A percentile compares a stretch with the other conserved stretches of the same genome.
Conservation (phyloP, 35 echinoderm and acorn worm genomes). For the Apostichopus californicus region DNA sequence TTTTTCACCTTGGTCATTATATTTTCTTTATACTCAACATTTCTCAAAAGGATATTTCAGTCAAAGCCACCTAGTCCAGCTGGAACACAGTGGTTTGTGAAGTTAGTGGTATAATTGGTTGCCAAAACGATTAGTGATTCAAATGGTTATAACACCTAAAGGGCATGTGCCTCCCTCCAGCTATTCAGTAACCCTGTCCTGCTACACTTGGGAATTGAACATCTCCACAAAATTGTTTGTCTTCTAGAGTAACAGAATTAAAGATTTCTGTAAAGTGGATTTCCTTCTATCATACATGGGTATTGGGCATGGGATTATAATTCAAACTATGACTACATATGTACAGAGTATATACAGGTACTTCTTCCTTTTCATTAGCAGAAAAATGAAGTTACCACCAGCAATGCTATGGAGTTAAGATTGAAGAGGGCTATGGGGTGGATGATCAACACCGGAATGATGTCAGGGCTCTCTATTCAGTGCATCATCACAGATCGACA, state of each 20-base stretch:
- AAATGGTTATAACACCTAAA: background rate
- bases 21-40: background rate
- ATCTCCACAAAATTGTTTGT: background rate
- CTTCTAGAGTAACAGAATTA: background rate
- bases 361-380: background rate
- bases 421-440: conserved; percentile 23
- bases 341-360: background rate
- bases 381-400: conserved; percentile 57
- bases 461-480: background rate
- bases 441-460: background rate
- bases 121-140: too few relatives aligned
- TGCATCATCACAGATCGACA: conserved; percentile 50
- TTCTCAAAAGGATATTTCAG: too few relatives aligned
- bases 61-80: too few relatives aligned
- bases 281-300: background rate
- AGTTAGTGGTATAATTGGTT: too few relatives aligned
- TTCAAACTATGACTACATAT: background rate
- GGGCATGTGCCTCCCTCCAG: background rate
- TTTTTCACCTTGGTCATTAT: background rate
- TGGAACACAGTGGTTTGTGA: too few relatives aligned
- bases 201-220: background rate
- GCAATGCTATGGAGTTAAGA: conserved; percentile 52
- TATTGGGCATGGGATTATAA: background rate
- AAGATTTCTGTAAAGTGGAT: background rate
- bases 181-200: background rate